A percentile compares a stretch with the other conserved stretches of the same genome.
Conservation (phyloP, 2,797 vertebrate species). For the Adelosebastes latens region DNA sequence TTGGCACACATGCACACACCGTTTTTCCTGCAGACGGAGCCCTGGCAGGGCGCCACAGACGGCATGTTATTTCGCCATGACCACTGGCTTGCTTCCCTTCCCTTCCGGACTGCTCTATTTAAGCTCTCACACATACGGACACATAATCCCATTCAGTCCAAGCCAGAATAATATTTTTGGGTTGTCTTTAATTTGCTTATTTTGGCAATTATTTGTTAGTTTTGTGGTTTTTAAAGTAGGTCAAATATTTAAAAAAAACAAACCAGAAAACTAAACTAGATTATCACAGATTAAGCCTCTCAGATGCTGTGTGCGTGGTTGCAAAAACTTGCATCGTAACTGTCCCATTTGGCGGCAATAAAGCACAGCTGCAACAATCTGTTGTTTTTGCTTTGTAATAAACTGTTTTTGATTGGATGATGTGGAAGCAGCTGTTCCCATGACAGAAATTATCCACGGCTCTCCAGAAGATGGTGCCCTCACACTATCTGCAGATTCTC, state of each 20-base stretch:
- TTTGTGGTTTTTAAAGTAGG: background rate
- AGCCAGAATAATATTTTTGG: background rate
- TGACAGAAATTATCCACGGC: background rate
- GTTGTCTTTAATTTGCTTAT: background rate
- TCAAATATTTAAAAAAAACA: background rate
- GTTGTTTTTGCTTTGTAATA: background rate
- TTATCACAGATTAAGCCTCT: background rate
- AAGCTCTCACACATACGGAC: background rate
- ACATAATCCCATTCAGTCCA: background rate
- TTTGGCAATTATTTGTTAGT: background rate
- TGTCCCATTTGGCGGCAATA: background rate
- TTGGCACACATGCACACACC: background rate
- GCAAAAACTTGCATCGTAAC: background rate
- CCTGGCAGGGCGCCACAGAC: slow-evolving; percentile 47
- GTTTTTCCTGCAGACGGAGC: slow-evolving; percentile 18
- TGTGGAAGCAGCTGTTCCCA: slow-evolving; percentile 6
- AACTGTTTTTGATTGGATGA: slow-evolving; percentile 11
- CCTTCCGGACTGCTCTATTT: slow-evolving; percentile 26
- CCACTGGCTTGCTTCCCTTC: slow-evolving; percentile 35
- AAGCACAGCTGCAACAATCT: slow-evolving; percentile 5
- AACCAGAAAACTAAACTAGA: background rate
- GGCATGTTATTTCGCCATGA: slow-evolving; percentile 52
- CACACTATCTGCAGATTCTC: background rate
- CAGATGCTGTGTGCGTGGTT: background rate
- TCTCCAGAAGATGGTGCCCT: slow-evolving; percentile 66